phyloP scores from a whole-genome alignment of 2,113 vertebrate species.

The Chamaea fasciata region DNA sequence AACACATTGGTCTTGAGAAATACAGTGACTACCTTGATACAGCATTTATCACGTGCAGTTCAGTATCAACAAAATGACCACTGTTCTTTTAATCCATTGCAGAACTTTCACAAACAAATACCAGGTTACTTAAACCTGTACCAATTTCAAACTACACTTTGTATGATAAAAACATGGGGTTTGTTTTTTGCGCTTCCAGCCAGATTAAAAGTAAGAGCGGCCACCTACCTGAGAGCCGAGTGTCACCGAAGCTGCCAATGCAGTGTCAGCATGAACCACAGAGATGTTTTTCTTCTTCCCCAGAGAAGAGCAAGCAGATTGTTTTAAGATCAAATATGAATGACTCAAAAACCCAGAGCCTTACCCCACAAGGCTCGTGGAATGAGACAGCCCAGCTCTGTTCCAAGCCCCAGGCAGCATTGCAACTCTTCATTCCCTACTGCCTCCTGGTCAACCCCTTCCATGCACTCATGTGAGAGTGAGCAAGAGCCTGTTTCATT shows the following conservation, averaged over 20 bases:
- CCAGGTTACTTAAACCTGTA: not conserved
- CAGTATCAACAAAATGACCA: not conserved
- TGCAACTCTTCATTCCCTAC: no score
- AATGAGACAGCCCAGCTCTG: not conserved
- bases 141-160: not conserved
- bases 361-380: accelerated
- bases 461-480: accelerated
- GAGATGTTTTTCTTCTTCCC: not conserved
- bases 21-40: not conserved
- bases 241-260: not conserved
- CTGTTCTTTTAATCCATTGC: not conserved
- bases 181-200: not conserved
- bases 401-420: not conserved
- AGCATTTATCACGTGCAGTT: not conserved
- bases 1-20: not conserved
- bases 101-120: not conserved
- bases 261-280: not conserved
- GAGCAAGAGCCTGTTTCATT: not conserved
- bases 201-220: not conserved
- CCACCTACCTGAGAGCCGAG: not conserved
- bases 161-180: not conserved
- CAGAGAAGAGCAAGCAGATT: not conserved
- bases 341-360: not conserved
- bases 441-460: not conserved
- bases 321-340: not conserved